A percentile compares a stretch with the other conserved stretches of the same genome.
phyloP scores from a whole-genome alignment of 2,888 invertebrate genomes.

The Dermolepida albohirtum region DNA sequence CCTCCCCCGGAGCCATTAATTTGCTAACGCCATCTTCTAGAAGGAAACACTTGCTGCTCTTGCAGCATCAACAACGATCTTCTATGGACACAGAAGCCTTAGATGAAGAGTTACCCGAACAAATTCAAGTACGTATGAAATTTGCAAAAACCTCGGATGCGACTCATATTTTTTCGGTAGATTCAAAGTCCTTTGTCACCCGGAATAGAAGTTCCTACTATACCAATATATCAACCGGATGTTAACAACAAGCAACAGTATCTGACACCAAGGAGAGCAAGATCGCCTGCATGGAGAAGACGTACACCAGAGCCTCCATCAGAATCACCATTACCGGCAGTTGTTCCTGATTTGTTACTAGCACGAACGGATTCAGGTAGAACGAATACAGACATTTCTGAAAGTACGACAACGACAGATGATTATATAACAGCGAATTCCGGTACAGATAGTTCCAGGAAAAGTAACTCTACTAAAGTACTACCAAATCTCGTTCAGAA shows the following conservation, averaged over 20 bases:
- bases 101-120: constrained; percentile 77
- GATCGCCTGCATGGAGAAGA: constrained; percentile 51
- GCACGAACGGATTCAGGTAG: constrained; percentile 80
- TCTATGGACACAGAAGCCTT: constrained; percentile 87
- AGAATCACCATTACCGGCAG: constrained; percentile 61
- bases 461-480: constrained; percentile 76
- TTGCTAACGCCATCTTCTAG: constrained; percentile 83
- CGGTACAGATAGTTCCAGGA: constrained; percentile 74
- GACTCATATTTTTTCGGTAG: constrained; percentile 40
- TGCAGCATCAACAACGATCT: constrained; percentile 88
- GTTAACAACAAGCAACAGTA: constrained; percentile 51
- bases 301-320: constrained; percentile 50
- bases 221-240: constrained; percentile 49
- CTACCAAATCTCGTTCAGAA: neutral
- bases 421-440: constrained; percentile 90
- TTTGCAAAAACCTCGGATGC: neutral
- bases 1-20: constrained; percentile 70
- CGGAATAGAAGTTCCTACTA: constrained; percentile 36
- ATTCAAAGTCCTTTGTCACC: constrained; percentile 49
- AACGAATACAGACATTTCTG: constrained; percentile 84
- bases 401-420: constrained; percentile 86
- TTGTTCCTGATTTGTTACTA: constrained; percentile 67
- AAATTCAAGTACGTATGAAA: constrained; percentile 66
- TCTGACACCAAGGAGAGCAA: constrained; percentile 50
- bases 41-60: constrained; percentile 79